Percentiles rank a stretch among this genome's conserved stretches.
These are phyloP conservation scores for Cataglyphis cursor DNA, from an alignment of 2,888 invertebrate genomes.

Conservation along the genomic window DNA sequence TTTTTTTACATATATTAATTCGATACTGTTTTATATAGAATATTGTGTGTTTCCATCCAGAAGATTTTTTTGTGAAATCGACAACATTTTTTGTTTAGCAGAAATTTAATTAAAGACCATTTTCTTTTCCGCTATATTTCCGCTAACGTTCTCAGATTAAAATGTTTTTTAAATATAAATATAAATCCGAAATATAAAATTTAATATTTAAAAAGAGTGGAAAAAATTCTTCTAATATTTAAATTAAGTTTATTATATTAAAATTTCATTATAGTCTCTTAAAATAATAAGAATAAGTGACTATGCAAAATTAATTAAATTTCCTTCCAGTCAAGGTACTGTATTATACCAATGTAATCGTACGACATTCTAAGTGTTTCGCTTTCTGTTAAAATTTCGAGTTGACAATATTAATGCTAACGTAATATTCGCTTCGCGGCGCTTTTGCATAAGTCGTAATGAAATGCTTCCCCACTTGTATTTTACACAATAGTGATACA, in stretches of 20 bases:
- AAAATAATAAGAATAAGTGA: slow-evolving; percentile 27
- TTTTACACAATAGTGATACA: not conserved
- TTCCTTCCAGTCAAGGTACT: slow-evolving; percentile 10
- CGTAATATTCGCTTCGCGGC: slow-evolving; percentile 1
- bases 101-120: not conserved
- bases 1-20: not conserved
- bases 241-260: slow-evolving; percentile 11
- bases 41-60: not conserved
- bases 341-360: slow-evolving; percentile 6
- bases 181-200: not conserved
- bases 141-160: slow-evolving; percentile 4
- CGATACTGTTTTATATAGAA: not conserved
- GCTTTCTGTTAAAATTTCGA: slow-evolving; percentile 24
- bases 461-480: not conserved
- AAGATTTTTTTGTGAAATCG: not conserved
- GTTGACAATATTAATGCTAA: slow-evolving; percentile 6
- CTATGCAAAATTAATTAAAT: slow-evolving; percentile 35
- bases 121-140: not conserved
- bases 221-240: not conserved
- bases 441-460: not conserved
- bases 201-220: not conserved
- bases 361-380: slow-evolving; percentile 25
- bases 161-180: not conserved
- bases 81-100: not conserved
- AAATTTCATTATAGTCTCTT: slow-evolving; percentile 13